phyloP scores from a whole-genome alignment of 2,888 invertebrate species.

The Drepanosiphum platanoidis region DNA sequence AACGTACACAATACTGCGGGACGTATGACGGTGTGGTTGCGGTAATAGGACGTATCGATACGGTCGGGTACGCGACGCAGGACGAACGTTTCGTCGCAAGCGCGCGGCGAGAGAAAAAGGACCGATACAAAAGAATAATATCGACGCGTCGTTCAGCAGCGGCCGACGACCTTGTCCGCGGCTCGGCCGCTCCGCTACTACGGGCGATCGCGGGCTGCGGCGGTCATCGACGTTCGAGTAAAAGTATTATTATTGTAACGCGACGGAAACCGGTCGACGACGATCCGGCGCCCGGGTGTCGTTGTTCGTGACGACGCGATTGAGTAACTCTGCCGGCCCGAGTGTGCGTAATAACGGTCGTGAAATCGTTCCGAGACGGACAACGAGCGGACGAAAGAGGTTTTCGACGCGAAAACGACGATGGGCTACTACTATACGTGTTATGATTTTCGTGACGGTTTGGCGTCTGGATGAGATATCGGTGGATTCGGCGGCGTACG shows the following conservation, averaged over 20 bases:
- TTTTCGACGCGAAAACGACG: not conserved
- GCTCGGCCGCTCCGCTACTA: too few species aligned
- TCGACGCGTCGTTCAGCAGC: not conserved
- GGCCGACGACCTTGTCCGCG: not conserved
- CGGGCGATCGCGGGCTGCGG: not conserved
- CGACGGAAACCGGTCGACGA: constrained; percentile 31
- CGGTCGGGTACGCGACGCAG: accelerated
- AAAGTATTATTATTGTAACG: too few species aligned
- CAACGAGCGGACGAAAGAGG: not conserved
- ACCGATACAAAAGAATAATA: not conserved
- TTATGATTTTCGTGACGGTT: not conserved
- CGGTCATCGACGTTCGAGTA: not conserved
- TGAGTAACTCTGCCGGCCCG: not conserved
- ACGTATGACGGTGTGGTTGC: too few species aligned
- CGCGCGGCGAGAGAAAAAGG: not conserved
- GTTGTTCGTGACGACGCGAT: constrained; percentile 11
- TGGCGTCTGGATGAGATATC: too few species aligned
- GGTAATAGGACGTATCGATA: too few species aligned
- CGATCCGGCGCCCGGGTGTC: not conserved
- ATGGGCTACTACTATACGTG: not conserved
- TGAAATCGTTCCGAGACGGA: not conserved
- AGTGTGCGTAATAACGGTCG: not conserved
- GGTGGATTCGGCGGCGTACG: not conserved
- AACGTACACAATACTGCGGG: too few species aligned
- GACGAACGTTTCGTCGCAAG: not conserved